Evolutionary conservation across 2,113 vertebrate genomes (phyloP).

Genomic region (Anseranas semipalmata): DNA sequence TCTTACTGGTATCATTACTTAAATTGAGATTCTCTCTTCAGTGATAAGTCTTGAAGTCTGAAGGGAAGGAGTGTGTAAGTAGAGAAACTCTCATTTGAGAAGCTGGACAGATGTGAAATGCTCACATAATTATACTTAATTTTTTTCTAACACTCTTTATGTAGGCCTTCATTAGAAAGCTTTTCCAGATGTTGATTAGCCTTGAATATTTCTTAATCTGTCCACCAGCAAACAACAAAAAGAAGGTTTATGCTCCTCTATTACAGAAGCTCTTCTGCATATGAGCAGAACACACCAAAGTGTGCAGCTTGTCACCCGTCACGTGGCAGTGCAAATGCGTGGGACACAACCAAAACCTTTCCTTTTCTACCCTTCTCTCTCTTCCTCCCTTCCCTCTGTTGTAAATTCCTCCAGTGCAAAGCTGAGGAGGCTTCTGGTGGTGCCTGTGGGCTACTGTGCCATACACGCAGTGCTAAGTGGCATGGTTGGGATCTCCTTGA

Average conservation of each 20-base stretch:
- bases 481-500: background rate
- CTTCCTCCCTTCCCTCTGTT: background rate
- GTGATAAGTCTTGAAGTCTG: background rate
- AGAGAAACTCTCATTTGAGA: background rate
- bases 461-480: fast-evolving
- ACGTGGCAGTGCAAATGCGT: background rate
- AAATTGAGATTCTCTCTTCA: background rate
- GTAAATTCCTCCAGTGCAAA: background rate
- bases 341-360: background rate
- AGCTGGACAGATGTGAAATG: background rate
- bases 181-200: background rate
- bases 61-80: background rate
- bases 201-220: background rate
- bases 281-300: background rate
- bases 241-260: background rate
- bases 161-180: background rate
- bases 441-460: background rate
- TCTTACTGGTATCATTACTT: background rate
- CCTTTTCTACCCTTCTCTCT: background rate
- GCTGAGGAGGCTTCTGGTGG: background rate
- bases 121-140: background rate
- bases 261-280: background rate
- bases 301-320: background rate
- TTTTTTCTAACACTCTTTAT: background rate
- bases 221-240: background rate